A percentile compares a stretch with the other conserved stretches of the same genome.
phyloP scores from a whole-genome alignment of 2,888 invertebrate species.

The Melanophora roralis region DNA sequence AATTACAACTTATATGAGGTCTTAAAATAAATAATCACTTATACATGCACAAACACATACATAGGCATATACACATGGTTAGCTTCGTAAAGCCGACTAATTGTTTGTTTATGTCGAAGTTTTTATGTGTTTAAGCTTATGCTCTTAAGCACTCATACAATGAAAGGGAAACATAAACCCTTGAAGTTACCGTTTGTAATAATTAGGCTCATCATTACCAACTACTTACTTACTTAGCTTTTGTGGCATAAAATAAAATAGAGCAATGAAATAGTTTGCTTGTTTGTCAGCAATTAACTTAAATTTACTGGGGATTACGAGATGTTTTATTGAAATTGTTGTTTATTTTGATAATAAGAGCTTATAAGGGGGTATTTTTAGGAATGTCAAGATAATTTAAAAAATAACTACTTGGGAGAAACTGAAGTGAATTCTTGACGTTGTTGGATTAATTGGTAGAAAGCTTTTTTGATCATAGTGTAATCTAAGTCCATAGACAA shows the following conservation, averaged over 20 bases:
- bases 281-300: conserved; percentile 42
- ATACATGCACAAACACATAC: background rate
- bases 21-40: conserved; percentile 3
- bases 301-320: background rate
- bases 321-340: no score
- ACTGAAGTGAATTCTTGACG: no score
- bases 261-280: conserved; percentile 1
- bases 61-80: no score
- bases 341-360: no score
- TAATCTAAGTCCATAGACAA: no score
- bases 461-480: no score
- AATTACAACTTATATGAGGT: conserved; percentile 43
- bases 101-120: conserved; percentile 18
- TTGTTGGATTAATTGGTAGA: no score
- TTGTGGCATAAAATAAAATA: background rate
- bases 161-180: background rate
- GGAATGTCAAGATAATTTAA: no score
- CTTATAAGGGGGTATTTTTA: no score
- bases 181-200: conserved; percentile 50
- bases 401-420: no score
- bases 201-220: conserved; percentile 7
- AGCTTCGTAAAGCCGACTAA: conserved; percentile 6
- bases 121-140: conserved; percentile 8
- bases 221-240: no score
- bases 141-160: background rate